These are phyloP conservation scores for Mesocricetus auratus DNA, from an alignment of 2,113 vertebrate species.

Conservation along the genomic window DNA sequence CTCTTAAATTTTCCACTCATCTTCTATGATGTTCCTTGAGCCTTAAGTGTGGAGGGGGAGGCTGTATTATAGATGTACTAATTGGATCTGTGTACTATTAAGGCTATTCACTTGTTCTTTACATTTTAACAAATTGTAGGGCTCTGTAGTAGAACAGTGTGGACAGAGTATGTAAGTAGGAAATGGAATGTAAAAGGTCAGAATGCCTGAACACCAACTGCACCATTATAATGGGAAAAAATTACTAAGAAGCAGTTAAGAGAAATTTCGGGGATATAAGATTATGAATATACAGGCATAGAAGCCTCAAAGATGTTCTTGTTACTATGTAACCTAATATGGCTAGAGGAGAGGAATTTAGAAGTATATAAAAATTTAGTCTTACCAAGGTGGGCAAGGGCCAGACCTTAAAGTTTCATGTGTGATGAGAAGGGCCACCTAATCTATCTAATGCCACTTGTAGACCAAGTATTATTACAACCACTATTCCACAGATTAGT, in stretches of 20 bases:
- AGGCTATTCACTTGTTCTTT: neutral
- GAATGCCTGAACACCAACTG: neutral
- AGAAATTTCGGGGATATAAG: neutral
- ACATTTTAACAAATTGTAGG: neutral
- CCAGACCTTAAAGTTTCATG: neutral
- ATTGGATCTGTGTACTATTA: neutral
- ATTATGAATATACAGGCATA: neutral
- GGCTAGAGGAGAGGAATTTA: neutral
- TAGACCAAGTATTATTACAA: neutral
- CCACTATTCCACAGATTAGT: neutral
- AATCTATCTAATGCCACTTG: neutral
- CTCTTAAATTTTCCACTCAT: neutral
- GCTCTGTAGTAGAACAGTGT: neutral
- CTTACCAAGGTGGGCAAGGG: neutral
- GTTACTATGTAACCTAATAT: neutral
- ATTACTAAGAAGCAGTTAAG: neutral
- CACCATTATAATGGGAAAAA: slow-evolving; percentile 20
- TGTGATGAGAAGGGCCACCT: neutral
- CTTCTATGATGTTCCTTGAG: neutral
- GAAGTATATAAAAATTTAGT: neutral
- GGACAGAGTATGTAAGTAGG: neutral
- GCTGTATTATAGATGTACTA: neutral
- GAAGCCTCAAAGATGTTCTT: neutral
- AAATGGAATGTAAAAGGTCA: neutral
- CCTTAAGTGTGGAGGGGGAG: too few relatives aligned